Conservation (phyloP, 2,888 invertebrate species). For the Pogonocherus hispidulus region DNA sequence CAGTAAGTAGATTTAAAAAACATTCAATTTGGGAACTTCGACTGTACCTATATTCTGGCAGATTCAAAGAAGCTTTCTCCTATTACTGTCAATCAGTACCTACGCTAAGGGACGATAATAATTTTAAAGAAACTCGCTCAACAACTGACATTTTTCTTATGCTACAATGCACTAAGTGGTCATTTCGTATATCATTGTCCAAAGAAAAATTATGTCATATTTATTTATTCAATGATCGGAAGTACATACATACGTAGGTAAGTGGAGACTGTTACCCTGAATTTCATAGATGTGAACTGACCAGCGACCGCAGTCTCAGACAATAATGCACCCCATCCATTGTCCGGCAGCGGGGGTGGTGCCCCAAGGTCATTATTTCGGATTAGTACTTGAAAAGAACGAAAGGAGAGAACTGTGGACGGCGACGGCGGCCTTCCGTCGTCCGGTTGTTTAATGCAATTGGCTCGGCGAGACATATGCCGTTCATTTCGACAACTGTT, state of each 20-base stretch:
- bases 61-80: not conserved
- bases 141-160: conserved; percentile 36
- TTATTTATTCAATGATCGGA: conserved; percentile 45
- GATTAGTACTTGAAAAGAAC: conserved; percentile 55
- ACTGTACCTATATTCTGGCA: too few relatives aligned
- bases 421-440: not conserved
- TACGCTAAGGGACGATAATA: conserved; percentile 6
- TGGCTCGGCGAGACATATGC: conserved; percentile 25
- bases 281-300: conserved; percentile 46
- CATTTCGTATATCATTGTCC: conserved; percentile 25
- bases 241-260: conserved; percentile 35
- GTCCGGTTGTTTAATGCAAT: conserved; percentile 27
- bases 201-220: conserved; percentile 35
- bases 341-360: conserved; percentile 54
- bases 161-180: conserved; percentile 35
- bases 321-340: conserved; percentile 42
- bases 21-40: too few relatives aligned
- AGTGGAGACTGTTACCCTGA: conserved; percentile 37
- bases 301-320: conserved; percentile 46
- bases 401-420: conserved; percentile 29
- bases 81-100: not conserved
- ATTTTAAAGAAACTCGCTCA: conserved; percentile 13
- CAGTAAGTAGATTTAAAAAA: too few relatives aligned
- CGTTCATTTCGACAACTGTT: conserved; percentile 28
- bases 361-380: conserved; percentile 54